phyloP scores from a whole-genome alignment of 1,140 invertebrate species.

The Macrobrachium nipponense region DNA sequence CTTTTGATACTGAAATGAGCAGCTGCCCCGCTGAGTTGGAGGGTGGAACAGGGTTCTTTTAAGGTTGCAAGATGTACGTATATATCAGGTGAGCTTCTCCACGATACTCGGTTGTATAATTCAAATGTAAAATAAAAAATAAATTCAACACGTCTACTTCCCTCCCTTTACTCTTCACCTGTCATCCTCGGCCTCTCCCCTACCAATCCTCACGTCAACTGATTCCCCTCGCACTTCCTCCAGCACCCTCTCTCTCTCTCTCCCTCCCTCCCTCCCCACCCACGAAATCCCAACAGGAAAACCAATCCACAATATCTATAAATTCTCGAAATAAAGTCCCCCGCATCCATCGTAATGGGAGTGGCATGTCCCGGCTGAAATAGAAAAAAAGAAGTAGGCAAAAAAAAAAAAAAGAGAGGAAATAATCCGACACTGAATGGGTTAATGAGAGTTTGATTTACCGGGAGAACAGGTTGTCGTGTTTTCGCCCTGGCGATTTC shows the following conservation, averaged over 20 bases:
- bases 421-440: conserved; percentile 31
- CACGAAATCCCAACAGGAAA: conserved; percentile 6
- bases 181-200: no score
- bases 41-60: no score
- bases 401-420: background rate
- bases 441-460: conserved; percentile 43
- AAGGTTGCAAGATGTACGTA: no score
- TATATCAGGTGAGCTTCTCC: no score
- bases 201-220: background rate
- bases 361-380: conserved; percentile 22
- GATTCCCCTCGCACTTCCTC: background rate
- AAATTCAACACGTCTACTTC: no score
- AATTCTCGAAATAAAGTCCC: conserved; percentile 28
- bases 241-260: background rate
- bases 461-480: background rate
- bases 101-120: no score
- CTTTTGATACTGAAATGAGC: no score
- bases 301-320: conserved; percentile 10
- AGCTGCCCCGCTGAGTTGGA: no score
- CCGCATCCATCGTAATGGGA: conserved; percentile 28
- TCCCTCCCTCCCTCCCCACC: background rate
- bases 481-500: background rate
- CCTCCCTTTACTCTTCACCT: no score
- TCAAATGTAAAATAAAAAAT: no score
- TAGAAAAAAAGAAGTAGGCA: conserved; percentile 10